Percentiles rank a stretch among this genome's conserved stretches.
Evolutionary conservation across 2,888 invertebrate species (phyloP).

Genomic region (Melikaiella ostensackeni): DNA sequence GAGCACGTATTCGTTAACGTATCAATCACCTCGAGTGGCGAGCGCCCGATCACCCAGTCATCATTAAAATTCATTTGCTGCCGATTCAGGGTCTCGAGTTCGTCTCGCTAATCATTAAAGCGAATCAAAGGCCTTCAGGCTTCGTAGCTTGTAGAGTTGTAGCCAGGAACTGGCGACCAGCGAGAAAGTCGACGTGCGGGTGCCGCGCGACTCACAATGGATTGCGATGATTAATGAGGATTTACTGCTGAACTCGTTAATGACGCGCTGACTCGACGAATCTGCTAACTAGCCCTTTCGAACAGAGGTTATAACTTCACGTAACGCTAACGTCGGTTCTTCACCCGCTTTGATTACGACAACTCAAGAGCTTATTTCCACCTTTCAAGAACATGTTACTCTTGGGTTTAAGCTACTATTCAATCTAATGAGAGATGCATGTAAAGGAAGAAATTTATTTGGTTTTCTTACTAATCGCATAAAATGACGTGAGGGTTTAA

Average conservation of each 20-base stretch:
- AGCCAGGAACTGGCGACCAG: constrained; percentile 50
- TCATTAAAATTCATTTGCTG: constrained; percentile 74
- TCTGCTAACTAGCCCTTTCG: constrained; percentile 73
- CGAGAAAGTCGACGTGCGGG: constrained; percentile 57
- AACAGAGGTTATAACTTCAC: constrained; percentile 46
- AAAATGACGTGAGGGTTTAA: constrained; percentile 22
- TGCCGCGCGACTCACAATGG: constrained; percentile 57
- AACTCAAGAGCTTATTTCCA: constrained; percentile 25
- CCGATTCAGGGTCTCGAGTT: constrained; percentile 64
- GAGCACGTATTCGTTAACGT: constrained; percentile 58
- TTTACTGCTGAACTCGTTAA: constrained; percentile 69
- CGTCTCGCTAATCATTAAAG: constrained; percentile 61
- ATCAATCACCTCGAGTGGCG: constrained; percentile 66
- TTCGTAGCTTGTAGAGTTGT: constrained; percentile 45
- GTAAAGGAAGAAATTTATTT: constrained; percentile 18
- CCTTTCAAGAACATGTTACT: constrained; percentile 24
- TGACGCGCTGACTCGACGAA: constrained; percentile 75
- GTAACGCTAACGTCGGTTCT: constrained; percentile 33
- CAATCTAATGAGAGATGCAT: not conserved
- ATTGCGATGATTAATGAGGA: constrained; percentile 75
- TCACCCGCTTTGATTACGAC: constrained; percentile 32
- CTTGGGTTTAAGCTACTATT: constrained; percentile 7
- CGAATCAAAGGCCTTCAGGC: constrained; percentile 60
- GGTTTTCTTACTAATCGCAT: constrained; percentile 10
- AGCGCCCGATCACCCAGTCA: constrained; percentile 62